phyloP scores from a whole-genome alignment of 2,797 vertebrate genomes.

The Hipposideros larvatus region DNA sequence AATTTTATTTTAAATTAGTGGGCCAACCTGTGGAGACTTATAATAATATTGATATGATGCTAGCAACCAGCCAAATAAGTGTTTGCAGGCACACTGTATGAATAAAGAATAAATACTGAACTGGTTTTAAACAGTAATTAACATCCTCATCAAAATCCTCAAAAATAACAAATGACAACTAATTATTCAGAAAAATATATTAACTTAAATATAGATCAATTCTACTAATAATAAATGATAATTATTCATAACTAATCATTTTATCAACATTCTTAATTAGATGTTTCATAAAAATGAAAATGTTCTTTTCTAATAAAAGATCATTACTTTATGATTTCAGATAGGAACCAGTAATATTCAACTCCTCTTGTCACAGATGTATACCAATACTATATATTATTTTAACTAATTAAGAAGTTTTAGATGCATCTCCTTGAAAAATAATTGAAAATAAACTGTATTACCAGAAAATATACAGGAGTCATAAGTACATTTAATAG shows the following conservation, averaged over 20 bases:
- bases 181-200: not conserved
- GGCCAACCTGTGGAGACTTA: not conserved
- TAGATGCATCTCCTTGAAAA: not conserved
- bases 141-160: not conserved
- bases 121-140: not conserved
- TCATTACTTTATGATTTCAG: not conserved
- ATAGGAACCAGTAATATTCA: not conserved
- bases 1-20: not conserved
- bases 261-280: not conserved
- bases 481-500: not conserved
- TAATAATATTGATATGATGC: not conserved
- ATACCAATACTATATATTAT: not conserved
- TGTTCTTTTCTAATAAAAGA: not conserved
- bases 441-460: not conserved
- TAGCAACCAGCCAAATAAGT: not conserved
- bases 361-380: not conserved
- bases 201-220: not conserved
- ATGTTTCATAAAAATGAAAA: not conserved
- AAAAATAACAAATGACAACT: not conserved
- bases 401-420: not conserved
- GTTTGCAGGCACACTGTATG: not conserved
- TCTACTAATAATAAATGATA: not conserved
- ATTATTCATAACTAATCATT: not conserved
- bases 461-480: not conserved
- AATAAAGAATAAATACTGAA: not conserved